Conservation (phyloP, 2,888 invertebrate genomes). For the Ophion costatus region DNA sequence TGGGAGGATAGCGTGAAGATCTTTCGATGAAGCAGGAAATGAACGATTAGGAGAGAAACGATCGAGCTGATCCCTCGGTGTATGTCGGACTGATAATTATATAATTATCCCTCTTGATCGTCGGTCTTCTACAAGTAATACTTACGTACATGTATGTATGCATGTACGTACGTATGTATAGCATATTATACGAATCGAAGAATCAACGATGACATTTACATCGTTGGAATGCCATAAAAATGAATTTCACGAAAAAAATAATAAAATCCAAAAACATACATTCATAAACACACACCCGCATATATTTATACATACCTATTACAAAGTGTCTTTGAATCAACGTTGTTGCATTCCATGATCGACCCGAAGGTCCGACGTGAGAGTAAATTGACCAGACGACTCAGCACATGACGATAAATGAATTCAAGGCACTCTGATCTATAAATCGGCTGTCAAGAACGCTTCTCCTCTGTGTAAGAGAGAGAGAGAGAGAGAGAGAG, state of each 20-base stretch:
- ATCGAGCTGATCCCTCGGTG: constrained; percentile 63
- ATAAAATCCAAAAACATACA: too few species aligned
- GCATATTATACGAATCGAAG: too few species aligned
- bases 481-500: too few species aligned
- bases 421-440: constrained; percentile 26
- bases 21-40: constrained; percentile 67
- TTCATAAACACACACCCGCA: not conserved
- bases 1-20: constrained; percentile 67
- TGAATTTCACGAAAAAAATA: too few species aligned
- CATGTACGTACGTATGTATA: too few species aligned
- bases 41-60: constrained; percentile 71
- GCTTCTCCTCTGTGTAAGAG: constrained; percentile 9
- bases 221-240: too few species aligned
- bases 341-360: not conserved
- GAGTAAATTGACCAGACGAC: constrained; percentile 6
- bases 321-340: too few species aligned
- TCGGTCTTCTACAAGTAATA: constrained; percentile 27
- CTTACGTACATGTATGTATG: too few species aligned
- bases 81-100: constrained; percentile 77
- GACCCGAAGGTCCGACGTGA: not conserved
- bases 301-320: too few species aligned
- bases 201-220: too few species aligned
- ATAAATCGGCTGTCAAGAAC: constrained; percentile 41
- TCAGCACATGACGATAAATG: constrained; percentile 34
- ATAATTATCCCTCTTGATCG: constrained; percentile 78